A percentile compares a stretch with the other conserved stretches of the same genome.
These are phyloP conservation scores for Delphinapterus leucas DNA, from an alignment of 2,113 vertebrate genomes.

Conservation along the genomic window DNA sequence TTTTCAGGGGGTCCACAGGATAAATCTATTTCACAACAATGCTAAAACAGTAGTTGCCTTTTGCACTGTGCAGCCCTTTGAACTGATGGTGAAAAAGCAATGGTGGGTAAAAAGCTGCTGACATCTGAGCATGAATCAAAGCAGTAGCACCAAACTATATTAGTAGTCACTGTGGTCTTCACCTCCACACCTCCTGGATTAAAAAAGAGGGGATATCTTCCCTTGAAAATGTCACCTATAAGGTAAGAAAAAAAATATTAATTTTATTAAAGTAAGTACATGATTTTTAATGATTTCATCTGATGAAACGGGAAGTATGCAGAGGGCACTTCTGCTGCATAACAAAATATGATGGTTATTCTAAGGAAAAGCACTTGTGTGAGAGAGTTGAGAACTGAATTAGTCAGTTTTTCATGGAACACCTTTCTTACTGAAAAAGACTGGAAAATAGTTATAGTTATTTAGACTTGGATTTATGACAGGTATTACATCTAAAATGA, in stretches of 20 bases:
- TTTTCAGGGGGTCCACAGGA: neutral
- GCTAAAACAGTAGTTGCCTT: neutral
- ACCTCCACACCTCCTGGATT: neutral
- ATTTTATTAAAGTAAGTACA: neutral
- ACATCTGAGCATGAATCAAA: neutral
- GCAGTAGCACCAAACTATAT: neutral
- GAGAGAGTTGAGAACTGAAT: neutral
- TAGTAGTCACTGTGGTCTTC: neutral
- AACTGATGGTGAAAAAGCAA: neutral
- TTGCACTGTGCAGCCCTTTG: neutral
- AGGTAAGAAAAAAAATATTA: neutral
- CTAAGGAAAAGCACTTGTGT: neutral
- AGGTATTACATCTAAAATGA: slow-evolving; percentile 1
- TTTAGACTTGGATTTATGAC: neutral
- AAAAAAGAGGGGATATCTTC: neutral
- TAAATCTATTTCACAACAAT: neutral
- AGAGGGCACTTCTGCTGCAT: neutral
- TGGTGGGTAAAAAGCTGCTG: neutral
- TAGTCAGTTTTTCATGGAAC: neutral
- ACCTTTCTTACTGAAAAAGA: neutral
- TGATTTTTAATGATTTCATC: neutral
- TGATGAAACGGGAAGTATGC: neutral
- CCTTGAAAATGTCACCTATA: neutral
- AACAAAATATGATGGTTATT: neutral
- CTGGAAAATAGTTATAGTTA: neutral